Conservation (phyloP, 2,797 vertebrate species). For the Hyperoplus immaculatus region DNA sequence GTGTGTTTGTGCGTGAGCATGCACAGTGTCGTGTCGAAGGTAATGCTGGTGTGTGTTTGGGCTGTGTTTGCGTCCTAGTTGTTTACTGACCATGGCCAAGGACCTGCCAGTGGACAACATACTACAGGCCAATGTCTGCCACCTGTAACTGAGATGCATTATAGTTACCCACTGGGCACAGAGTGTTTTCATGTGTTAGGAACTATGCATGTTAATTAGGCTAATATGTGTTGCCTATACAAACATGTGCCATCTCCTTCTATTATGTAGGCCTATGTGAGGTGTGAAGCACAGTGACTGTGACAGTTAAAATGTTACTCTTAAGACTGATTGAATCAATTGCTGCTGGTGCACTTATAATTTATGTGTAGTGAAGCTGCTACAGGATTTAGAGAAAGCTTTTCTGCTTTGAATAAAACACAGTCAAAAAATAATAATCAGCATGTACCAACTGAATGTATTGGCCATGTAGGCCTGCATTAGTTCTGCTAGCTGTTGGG, state of each 20-base stretch:
- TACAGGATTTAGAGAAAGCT: conserved; percentile 51
- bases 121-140: conserved; percentile 72
- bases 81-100: conserved; percentile 71
- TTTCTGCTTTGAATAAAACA: conserved; percentile 46
- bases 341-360: conserved; percentile 77
- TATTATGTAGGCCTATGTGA: conserved; percentile 19
- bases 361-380: conserved; percentile 73
- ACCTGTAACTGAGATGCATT: conserved; percentile 83
- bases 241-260: conserved; percentile 12
- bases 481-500: conserved; percentile 54
- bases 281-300: conserved; percentile 14
- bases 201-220: conserved; percentile 48
- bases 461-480: conserved; percentile 46
- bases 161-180: conserved; percentile 39
- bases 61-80: conserved; percentile 65
- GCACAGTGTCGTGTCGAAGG: conserved; percentile 30
- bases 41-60: conserved; percentile 44
- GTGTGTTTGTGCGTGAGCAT: conserved; percentile 24
- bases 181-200: conserved; percentile 31
- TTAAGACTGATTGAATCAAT: conserved; percentile 61
- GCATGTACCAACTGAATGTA: conserved; percentile 50
- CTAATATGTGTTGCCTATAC: conserved; percentile 5
- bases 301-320: conserved; percentile 41
- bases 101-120: conserved; percentile 72
- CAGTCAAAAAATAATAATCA: conserved; percentile 17